These are phyloP conservation scores for Eulemur coronatus DNA, from an alignment of 2,797 vertebrate species.

Conservation along the genomic window DNA sequence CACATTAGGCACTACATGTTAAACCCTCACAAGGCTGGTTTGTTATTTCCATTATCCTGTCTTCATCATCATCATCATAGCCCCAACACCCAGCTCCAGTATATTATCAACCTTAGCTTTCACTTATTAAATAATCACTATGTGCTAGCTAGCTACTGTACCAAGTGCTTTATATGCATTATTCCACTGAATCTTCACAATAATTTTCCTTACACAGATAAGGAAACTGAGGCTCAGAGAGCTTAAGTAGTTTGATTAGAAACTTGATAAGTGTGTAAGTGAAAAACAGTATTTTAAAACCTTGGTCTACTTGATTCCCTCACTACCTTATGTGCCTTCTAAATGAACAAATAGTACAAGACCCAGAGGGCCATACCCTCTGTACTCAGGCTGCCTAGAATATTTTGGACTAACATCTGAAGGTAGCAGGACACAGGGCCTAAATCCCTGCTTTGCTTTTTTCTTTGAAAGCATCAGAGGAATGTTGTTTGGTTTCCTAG, in stretches of 20 bases:
- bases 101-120: background rate
- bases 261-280: background rate
- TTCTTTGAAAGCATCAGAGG: background rate
- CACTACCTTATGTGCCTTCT: background rate
- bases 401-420: background rate
- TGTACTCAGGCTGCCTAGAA: background rate
- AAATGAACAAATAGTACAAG: background rate
- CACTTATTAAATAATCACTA: background rate
- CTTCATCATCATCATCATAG: background rate
- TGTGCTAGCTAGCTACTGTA: background rate
- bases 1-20: background rate
- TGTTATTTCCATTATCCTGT: background rate
- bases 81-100: background rate
- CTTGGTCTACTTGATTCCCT: background rate
- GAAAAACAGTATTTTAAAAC: constrained; percentile 15
- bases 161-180: background rate
- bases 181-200: background rate
- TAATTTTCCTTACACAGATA: background rate
- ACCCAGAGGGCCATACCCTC: background rate
- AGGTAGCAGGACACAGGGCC: background rate
- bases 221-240: background rate
- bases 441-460: background rate
- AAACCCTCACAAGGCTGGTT: background rate
- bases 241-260: background rate
- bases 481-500: background rate